Evolutionary conservation across 2,113 vertebrate genomes (phyloP), one percentile per base, ranked within the genome.

Genomic region (Acanthisitta chloris): DNA sequence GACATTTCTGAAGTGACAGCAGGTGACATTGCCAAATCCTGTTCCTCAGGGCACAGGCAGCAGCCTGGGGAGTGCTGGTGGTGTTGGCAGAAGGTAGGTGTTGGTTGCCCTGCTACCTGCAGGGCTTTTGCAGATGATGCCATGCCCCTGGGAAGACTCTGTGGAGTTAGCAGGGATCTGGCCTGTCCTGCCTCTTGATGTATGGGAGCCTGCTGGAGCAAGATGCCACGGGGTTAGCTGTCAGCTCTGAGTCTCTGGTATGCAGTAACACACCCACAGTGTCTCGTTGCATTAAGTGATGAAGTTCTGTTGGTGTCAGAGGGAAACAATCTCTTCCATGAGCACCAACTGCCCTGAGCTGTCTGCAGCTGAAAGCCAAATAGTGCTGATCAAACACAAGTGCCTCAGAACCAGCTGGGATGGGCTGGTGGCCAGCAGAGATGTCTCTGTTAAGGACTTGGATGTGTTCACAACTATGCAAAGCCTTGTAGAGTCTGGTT

Each of bases 291-390:
- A 65, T 79, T 59, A 89, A 74, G 48, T 58, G 91, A 40, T 88
- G 83, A 77, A 67, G 64, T 42, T 48, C 69, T 28, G 38, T 42
- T 72, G n/a, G 74, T 54, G 70, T 91, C 88, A 91, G 69, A 81
- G 88, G 91, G 88, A 88, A 91, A 88, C 88, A 79, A 83, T 92
- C 74, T 88, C 88, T 46, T 88, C 26, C 12, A 80, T 45, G 88
- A 85, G 24, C 31, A 62, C 84, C 80, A 91, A 67, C 74, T 91
- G 91, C 84, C 70, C 43, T 65, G 77, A 82, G 88, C 88, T 72
- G 65, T 54, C 49, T 91, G 71, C 71, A 89, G 55, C 88, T 82
- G 38, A 65, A 65, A 91, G 81, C 40, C 26, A 48, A 78, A 74
- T 58, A 55, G 34, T 59, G 91, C 88, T 89, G 94, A 74, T 78